phyloP scores from a whole-genome alignment of 2,113 vertebrate genomes.

The Nothoprocta perdicaria region DNA sequence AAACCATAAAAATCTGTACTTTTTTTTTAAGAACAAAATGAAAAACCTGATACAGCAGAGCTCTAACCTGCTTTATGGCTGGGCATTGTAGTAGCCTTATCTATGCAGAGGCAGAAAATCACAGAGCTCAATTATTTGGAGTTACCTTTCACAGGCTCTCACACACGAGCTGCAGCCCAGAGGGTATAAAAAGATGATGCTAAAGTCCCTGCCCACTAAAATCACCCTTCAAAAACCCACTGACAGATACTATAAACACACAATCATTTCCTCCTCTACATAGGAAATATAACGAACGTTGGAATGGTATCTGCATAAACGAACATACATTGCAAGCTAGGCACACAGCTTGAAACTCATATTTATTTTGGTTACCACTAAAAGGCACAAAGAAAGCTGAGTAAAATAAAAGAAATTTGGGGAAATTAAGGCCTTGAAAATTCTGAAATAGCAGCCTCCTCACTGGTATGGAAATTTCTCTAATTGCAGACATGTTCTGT shows the following conservation, averaged over 20 bases:
- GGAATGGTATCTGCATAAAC: background rate
- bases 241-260: background rate
- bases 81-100: background rate
- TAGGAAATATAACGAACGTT: background rate
- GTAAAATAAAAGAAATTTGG: background rate
- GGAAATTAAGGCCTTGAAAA: background rate
- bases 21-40: background rate
- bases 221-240: background rate
- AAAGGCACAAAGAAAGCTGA: background rate
- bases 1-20: background rate
- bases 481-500: background rate
- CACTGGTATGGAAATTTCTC: background rate
- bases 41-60: background rate
- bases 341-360: background rate
- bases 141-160: background rate
- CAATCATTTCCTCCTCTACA: background rate
- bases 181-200: background rate
- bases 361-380: background rate
- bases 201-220: background rate
- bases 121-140: background rate
- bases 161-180: background rate
- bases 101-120: background rate
- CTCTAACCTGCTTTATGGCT: background rate
- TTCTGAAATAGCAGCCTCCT: background rate
- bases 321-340: background rate